Evolutionary conservation across 2,113 vertebrate genomes (phyloP).

Genomic region (Smithornis capensis): DNA sequence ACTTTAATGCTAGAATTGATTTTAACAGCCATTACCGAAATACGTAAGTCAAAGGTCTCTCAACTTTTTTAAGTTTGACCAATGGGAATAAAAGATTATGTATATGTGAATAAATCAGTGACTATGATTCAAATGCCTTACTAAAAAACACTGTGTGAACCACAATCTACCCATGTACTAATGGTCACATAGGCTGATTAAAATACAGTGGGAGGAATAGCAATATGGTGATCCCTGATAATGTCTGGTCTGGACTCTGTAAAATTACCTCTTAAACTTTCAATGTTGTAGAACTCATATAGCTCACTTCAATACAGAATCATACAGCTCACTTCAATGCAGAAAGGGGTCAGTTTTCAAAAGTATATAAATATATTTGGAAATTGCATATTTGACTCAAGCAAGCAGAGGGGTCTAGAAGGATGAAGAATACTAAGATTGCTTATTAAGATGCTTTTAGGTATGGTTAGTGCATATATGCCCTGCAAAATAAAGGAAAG

Average conservation of each 20-base stretch:
- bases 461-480: background rate
- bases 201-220: conserved; percentile 44
- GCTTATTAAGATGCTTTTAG: background rate
- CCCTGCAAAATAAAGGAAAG: background rate
- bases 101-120: conserved; percentile 75
- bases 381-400: background rate
- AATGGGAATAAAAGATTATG: conserved; percentile 69
- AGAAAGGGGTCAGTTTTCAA: background rate
- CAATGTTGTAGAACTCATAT: background rate
- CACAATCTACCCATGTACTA: conserved; percentile 42
- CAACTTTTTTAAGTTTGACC: conserved; percentile 77
- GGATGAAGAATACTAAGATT: background rate
- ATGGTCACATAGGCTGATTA: conserved; percentile 30
- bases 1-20: conserved; percentile 84
- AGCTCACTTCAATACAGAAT: background rate
- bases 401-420: background rate
- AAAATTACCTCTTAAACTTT: conserved; percentile 49
- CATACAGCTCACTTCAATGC: background rate
- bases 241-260: background rate
- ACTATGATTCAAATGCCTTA: conserved; percentile 69
- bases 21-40: conserved; percentile 82
- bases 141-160: conserved; percentile 61
- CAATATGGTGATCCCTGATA: background rate
- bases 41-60: conserved; percentile 78
- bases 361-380: background rate